Conservation (phyloP, 2,797 vertebrate genomes). For the Amphiprion clarkii region DNA sequence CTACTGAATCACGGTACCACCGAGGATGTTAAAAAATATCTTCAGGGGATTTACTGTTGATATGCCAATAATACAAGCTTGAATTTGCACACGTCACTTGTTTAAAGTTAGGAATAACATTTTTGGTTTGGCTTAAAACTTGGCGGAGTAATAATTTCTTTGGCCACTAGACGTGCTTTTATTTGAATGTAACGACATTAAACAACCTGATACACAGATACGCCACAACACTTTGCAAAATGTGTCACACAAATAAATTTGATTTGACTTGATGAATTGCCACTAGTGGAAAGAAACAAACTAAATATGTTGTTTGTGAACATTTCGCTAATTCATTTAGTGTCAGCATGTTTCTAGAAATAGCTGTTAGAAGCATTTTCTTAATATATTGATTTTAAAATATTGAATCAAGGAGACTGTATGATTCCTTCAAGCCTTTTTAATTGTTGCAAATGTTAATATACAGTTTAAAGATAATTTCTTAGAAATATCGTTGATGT, state of each 20-base stretch:
- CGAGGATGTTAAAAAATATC: neutral
- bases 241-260: too few species aligned
- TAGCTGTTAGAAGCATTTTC: neutral
- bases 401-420: neutral
- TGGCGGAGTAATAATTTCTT: too few species aligned
- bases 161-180: too few species aligned
- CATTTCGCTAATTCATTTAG: too few species aligned
- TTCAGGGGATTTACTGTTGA: too few species aligned
- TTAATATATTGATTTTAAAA: neutral
- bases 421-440: neutral
- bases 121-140: neutral
- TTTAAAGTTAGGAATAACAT: neutral
- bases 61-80: too few species aligned
- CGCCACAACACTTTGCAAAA: too few species aligned
- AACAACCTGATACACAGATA: too few species aligned
- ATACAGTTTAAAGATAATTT: neutral
- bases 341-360: neutral
- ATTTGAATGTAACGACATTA: too few species aligned
- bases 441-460: neutral
- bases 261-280: neutral
- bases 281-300: too few species aligned
- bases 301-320: neutral
- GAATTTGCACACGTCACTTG: neutral
- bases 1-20: neutral
- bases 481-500: neutral